Percentiles rank a stretch among this genome's conserved stretches.
Conservation (phyloP, 2,888 invertebrate species). For the Pycnomerus fuliginosus region DNA sequence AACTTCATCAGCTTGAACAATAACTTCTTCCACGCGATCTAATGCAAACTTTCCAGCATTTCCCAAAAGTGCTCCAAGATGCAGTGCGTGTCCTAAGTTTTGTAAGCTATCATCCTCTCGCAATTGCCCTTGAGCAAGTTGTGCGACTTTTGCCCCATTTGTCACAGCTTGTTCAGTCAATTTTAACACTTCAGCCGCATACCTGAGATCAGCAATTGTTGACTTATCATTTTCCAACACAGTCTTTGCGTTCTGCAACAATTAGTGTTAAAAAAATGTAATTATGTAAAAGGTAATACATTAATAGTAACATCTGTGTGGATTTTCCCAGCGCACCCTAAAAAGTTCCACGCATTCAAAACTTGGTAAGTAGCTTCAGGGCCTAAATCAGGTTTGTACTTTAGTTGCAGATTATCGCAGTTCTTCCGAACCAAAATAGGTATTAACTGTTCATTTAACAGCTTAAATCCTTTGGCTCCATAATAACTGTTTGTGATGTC, state of each 20-base stretch:
- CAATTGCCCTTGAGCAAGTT: constrained; percentile 71
- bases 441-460: constrained; percentile 63
- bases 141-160: constrained; percentile 68
- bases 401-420: constrained; percentile 43
- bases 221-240: constrained; percentile 67
- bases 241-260: constrained; percentile 55
- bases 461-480: constrained; percentile 70
- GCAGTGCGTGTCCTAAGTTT: constrained; percentile 83
- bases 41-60: constrained; percentile 66
- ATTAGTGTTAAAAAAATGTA: constrained; percentile 34
- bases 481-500: constrained; percentile 71
- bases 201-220: constrained; percentile 69
- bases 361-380: constrained; percentile 42
- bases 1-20: constrained; percentile 91
- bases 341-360: constrained; percentile 39
- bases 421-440: constrained; percentile 56
- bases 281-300: too few relatives aligned
- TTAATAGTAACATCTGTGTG: constrained; percentile 45
- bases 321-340: constrained; percentile 43
- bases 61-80: constrained; percentile 71
- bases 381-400: constrained; percentile 36
- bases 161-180: constrained; percentile 65
- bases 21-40: constrained; percentile 85
- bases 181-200: constrained; percentile 69
- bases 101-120: constrained; percentile 78